Conservation (phyloP, 2,113 vertebrate genomes). For the Blennius ocellaris region DNA sequence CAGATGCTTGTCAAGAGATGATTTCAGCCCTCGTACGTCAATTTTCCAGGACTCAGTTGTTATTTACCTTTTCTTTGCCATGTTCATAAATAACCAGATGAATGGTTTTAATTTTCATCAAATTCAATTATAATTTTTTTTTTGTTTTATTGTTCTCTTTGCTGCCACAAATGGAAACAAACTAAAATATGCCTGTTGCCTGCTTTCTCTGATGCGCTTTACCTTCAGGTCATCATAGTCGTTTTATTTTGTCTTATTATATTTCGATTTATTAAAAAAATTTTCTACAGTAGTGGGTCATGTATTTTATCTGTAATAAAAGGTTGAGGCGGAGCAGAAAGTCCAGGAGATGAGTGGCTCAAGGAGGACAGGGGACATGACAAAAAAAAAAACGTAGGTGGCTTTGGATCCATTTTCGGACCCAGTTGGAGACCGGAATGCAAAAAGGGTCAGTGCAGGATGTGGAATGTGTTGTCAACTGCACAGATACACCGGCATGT, state of each 20-base stretch:
- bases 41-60: neutral
- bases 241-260: too few relatives aligned
- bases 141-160: neutral
- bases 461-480: slow-evolving; percentile 38
- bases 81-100: neutral
- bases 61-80: neutral
- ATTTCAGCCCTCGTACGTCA: neutral
- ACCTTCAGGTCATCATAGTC: too few relatives aligned
- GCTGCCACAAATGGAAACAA: neutral
- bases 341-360: neutral
- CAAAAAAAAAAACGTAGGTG: neutral
- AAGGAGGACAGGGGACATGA: slow-evolving; percentile 20
- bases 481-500: slow-evolving; percentile 29
- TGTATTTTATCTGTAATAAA: neutral
- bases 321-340: neutral
- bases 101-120: neutral
- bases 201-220: too few relatives aligned
- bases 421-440: slow-evolving; percentile 39
- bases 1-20: neutral
- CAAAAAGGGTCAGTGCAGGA: slow-evolving; percentile 35
- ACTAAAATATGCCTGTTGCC: too few relatives aligned
- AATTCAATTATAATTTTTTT: neutral
- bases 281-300: too few relatives aligned
- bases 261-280: too few relatives aligned
- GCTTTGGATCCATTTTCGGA: slow-evolving; percentile 45